Evolutionary conservation across 2,888 invertebrate species (phyloP).

Genomic region (Petrophora chlorosata): DNA sequence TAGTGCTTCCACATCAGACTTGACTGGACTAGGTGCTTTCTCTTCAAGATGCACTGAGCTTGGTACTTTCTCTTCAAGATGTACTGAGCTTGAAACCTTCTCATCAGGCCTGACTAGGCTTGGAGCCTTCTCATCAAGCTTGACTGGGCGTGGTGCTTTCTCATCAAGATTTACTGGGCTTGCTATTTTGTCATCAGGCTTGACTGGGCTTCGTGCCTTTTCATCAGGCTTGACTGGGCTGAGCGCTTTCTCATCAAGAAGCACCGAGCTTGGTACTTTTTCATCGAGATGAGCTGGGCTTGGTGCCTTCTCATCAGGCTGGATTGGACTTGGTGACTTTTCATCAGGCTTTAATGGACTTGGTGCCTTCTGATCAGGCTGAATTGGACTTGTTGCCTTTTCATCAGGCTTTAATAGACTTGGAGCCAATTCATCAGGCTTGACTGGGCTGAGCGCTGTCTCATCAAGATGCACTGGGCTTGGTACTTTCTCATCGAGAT

Average conservation of each 20-base stretch:
- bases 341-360: background rate
- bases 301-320: background rate
- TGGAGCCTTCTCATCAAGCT: too few relatives aligned
- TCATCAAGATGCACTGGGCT: slow-evolving; percentile 11
- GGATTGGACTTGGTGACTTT: slow-evolving; percentile 3
- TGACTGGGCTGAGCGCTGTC: background rate
- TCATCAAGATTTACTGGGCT: slow-evolving; percentile 16
- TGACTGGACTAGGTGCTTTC: too few relatives aligned
- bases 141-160: slow-evolving; percentile 7
- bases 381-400: too few relatives aligned
- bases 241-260: background rate
- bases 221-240: slow-evolving; percentile 14
- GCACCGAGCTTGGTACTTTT: slow-evolving; percentile 5
- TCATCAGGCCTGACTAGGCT: too few relatives aligned
- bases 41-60: slow-evolving; percentile 4
- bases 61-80: slow-evolving; percentile 2
- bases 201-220: slow-evolving; percentile 4
- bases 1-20: too few relatives aligned
- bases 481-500: background rate
- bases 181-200: slow-evolving; percentile 8
- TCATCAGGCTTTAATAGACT: slow-evolving; percentile 14
- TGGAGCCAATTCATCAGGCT: slow-evolving; percentile 4
- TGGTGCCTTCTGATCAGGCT: too few relatives aligned
- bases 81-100: slow-evolving; percentile 6
- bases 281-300: slow-evolving; percentile 1